phyloP scores from a whole-genome alignment of 2,888 invertebrate genomes.

The Patella pellucida region DNA sequence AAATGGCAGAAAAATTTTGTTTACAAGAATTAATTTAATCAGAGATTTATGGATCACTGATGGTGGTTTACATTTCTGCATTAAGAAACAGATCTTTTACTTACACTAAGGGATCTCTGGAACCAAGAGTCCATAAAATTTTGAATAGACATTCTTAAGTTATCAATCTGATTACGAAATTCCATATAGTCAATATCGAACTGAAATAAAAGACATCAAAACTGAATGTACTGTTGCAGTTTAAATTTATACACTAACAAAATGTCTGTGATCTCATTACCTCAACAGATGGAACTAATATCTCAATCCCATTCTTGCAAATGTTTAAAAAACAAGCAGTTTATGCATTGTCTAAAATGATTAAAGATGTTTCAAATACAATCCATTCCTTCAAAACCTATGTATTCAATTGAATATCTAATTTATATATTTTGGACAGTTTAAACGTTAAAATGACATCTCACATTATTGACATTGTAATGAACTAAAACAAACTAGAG shows the following conservation, averaged over 20 bases:
- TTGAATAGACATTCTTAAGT: slow-evolving; percentile 66
- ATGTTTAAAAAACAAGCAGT: too few relatives aligned
- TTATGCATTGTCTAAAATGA: too few relatives aligned
- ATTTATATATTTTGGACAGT: too few relatives aligned
- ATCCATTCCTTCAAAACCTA: too few relatives aligned
- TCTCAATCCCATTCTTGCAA: neutral
- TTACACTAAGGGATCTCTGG: slow-evolving; percentile 63
- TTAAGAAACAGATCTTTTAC: slow-evolving; percentile 23
- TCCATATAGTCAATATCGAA: slow-evolving; percentile 88
- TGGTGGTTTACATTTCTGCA: too few relatives aligned
- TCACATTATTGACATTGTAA: too few relatives aligned
- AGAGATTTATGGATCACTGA: neutral
- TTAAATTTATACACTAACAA: neutral
- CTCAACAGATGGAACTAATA: neutral
- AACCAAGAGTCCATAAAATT: slow-evolving; percentile 79
- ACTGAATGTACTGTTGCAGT: neutral
- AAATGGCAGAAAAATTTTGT: neutral
- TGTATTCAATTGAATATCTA: too few relatives aligned
- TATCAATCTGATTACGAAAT: slow-evolving; percentile 84
- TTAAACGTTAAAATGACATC: too few relatives aligned
- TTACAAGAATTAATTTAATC: neutral
- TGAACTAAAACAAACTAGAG: too few relatives aligned
- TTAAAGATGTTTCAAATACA: too few relatives aligned
- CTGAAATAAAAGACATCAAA: slow-evolving; percentile 43
- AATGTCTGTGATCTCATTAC: neutral